phyloP scores from a whole-genome alignment of 2,888 invertebrate genomes.

The Zygogramma bicolorata region DNA sequence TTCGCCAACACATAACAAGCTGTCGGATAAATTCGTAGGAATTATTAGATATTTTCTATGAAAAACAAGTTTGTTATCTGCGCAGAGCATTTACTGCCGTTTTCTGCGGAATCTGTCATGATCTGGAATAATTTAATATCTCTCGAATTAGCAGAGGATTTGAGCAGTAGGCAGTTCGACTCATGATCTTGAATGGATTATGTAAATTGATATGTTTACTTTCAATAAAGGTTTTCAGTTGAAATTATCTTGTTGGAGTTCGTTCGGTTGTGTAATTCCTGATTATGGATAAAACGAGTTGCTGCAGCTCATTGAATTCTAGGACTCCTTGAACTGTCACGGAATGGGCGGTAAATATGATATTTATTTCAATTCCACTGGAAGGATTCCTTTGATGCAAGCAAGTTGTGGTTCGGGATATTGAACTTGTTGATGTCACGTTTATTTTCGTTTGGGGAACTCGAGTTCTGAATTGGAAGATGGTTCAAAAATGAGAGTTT shows the following conservation, averaged over 20 bases:
- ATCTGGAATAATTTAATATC: constrained; percentile 21
- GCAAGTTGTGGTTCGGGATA: too few species aligned
- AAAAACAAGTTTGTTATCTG: constrained; percentile 27
- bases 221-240: constrained; percentile 22
- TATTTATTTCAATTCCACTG: neutral
- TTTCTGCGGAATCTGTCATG: constrained; percentile 14
- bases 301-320: neutral
- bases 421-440: too few species aligned
- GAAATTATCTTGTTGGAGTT: constrained; percentile 1
- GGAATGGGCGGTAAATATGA: neutral
- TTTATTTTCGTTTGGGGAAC: too few species aligned
- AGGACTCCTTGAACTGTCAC: neutral
- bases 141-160: constrained; percentile 17
- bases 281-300: neutral
- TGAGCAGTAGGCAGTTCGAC: constrained; percentile 21
- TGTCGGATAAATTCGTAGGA: constrained; percentile 25
- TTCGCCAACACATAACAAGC: constrained; percentile 28
- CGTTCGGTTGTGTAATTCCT: constrained; percentile 1
- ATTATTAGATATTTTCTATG: constrained; percentile 30
- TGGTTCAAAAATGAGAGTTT: too few species aligned
- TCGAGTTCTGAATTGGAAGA: too few species aligned
- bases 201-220: constrained; percentile 29
- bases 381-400: too few species aligned
- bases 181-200: constrained; percentile 19
- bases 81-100: constrained; percentile 13